phyloP scores from a whole-genome alignment of 2,888 invertebrate genomes.

The Chalcosyrphus nemorum region DNA sequence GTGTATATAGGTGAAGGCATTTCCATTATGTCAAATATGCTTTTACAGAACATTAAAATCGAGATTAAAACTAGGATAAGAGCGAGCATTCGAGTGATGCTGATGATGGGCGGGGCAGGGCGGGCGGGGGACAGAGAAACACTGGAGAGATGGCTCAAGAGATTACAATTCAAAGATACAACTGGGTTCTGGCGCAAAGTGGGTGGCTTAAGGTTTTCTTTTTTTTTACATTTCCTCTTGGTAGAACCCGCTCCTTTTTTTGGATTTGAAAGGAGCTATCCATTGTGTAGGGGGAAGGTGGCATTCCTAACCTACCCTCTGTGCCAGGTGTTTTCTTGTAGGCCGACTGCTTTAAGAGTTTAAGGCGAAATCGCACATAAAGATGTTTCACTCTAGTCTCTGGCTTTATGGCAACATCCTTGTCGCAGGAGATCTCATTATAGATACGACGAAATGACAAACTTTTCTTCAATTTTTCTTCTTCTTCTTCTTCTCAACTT shows the following conservation, averaged over 20 bases:
- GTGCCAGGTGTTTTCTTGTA: constrained; percentile 57
- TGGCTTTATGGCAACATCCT: constrained; percentile 65
- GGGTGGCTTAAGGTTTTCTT: constrained; percentile 47
- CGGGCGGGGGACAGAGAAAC: constrained; percentile 1
- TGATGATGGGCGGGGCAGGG: constrained; percentile 37
- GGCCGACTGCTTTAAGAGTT: constrained; percentile 58
- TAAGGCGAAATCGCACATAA: constrained; percentile 42
- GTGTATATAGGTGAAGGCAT: constrained; percentile 75
- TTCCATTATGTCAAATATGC: constrained; percentile 77
- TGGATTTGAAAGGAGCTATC: constrained; percentile 18
- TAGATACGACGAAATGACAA: constrained; percentile 69
- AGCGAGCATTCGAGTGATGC: constrained; percentile 56
- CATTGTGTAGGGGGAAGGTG: neutral
- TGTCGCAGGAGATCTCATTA: constrained; percentile 71
- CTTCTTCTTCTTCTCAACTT: neutral
- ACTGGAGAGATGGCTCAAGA: constrained; percentile 59
- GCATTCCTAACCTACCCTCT: constrained; percentile 8
- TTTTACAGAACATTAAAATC: constrained; percentile 77
- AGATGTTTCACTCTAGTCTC: constrained; percentile 45
- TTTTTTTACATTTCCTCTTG: constrained; percentile 40
- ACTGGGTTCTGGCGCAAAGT: constrained; percentile 17
- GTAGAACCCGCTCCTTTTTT: constrained; percentile 12
- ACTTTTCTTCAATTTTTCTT: constrained; percentile 54
- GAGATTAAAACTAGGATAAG: constrained; percentile 77
- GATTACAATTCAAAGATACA: constrained; percentile 70